Percentiles rank a stretch among this genome's conserved stretches.
phyloP scores from a whole-genome alignment of 2,797 vertebrate species.

The Monodelphis domestica region DNA sequence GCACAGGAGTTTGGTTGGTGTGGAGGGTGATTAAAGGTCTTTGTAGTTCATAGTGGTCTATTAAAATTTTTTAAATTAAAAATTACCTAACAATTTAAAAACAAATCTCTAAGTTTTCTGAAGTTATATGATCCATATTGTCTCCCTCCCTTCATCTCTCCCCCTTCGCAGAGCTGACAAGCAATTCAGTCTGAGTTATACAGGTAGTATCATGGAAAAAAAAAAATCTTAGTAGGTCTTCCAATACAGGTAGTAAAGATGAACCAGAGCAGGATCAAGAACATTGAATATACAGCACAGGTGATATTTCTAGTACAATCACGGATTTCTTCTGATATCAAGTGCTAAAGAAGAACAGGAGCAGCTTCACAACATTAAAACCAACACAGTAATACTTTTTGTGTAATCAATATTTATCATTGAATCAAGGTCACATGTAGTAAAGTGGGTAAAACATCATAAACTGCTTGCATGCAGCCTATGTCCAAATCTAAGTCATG shows the following conservation, averaged over 20 bases:
- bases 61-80: no score
- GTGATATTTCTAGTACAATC: background rate
- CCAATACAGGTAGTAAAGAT: background rate
- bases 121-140: no score
- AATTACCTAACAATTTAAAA: no score
- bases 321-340: background rate
- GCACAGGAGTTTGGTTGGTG: background rate
- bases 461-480: background rate
- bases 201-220: no score
- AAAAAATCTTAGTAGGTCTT: no score
- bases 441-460: background rate
- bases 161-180: no score
- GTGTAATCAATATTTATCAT: background rate
- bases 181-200: no score
- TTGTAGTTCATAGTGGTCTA: background rate
- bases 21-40: background rate
- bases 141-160: no score
- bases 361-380: background rate
- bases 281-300: background rate
- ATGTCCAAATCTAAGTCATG: background rate
- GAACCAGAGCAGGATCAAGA: background rate
- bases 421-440: background rate
- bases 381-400: background rate
- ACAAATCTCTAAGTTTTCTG: no score
- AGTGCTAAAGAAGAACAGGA: background rate